Percentiles rank a stretch among this genome's conserved stretches.
Evolutionary conservation across 1,140 invertebrate species (phyloP).

Genomic region (Dysdera silvatica): DNA sequence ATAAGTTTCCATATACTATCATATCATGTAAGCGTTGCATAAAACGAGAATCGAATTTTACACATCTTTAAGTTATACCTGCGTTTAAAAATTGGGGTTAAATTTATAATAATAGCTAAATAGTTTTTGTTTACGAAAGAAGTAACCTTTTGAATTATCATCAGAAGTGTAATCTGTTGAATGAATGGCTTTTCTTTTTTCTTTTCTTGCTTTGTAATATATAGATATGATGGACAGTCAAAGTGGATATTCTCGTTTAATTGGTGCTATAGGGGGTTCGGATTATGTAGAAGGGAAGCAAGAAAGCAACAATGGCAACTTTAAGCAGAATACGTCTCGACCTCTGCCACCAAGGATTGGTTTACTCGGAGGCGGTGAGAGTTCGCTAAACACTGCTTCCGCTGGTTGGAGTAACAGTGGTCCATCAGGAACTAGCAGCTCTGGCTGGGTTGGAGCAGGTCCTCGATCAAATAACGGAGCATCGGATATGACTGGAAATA

Average conservation of each 20-base stretch:
- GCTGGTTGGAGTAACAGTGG: not conserved
- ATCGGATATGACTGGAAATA: not conserved
- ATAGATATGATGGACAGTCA: not conserved
- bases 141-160: not conserved
- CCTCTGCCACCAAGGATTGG: not conserved
- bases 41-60: no score
- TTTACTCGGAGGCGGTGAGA: not conserved
- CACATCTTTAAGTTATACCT: no score
- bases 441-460: not conserved
- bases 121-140: not conserved
- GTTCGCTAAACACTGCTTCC: not conserved
- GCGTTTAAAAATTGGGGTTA: slow-evolving; percentile 12
- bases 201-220: not conserved
- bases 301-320: not conserved
- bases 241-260: not conserved
- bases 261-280: not conserved
- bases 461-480: not conserved
- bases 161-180: not conserved
- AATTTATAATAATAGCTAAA: not conserved
- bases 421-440: not conserved
- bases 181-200: not conserved
- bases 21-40: no score
- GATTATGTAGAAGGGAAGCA: not conserved
- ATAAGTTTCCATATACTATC: no score
- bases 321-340: not conserved